Conservation (phyloP, 2,888 invertebrate genomes). For the Mactromeris polynyma region DNA sequence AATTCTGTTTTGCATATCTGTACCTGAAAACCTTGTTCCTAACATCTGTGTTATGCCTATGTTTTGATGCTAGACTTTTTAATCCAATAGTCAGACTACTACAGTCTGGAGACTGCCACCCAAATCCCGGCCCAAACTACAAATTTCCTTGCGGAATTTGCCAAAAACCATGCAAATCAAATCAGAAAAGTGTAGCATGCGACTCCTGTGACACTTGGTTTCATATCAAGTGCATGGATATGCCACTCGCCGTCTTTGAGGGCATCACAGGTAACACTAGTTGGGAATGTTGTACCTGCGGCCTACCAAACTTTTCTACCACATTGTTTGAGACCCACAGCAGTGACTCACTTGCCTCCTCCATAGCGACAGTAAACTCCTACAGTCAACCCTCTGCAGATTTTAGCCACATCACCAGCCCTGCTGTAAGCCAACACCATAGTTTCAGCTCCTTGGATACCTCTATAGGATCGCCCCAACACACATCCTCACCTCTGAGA, state of each 20-base stretch:
- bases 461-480: not conserved
- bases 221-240: not conserved
- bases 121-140: slow-evolving; percentile 16
- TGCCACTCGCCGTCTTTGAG: not conserved
- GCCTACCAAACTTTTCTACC: no score
- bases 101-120: slow-evolving; percentile 21
- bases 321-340: not conserved
- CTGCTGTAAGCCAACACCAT: no score
- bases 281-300: not conserved
- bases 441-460: not conserved
- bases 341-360: not conserved
- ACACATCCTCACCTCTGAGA: not conserved
- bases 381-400: not conserved
- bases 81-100: no score
- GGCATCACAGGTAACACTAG: not conserved
- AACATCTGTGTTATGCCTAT: no score
- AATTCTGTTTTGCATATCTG: no score
- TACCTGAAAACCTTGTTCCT: no score
- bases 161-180: not conserved
- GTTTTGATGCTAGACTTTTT: no score
- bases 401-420: no score
- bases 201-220: slow-evolving; percentile 28
- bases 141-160: slow-evolving; percentile 28
- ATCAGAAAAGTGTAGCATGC: slow-evolving; percentile 17
- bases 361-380: not conserved